Percentiles rank a stretch among this genome's conserved stretches.
Evolutionary conservation across 1,140 invertebrate genomes (phyloP).

Genomic region (Papilio aristodemus): DNA sequence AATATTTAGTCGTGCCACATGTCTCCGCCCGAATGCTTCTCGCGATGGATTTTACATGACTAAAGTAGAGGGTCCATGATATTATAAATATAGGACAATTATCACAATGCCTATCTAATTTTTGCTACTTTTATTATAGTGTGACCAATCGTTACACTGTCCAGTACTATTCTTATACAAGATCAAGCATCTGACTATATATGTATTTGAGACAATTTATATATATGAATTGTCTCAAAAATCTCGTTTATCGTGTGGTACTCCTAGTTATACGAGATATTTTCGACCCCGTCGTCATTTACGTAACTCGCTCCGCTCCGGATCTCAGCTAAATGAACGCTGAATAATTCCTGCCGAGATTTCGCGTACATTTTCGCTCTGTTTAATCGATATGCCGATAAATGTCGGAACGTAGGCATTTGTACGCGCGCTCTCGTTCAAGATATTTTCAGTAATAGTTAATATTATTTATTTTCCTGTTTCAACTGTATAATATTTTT

Average conservation of each 20-base stretch:
- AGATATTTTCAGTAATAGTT: constrained; percentile 1
- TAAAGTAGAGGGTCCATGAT: constrained; percentile 2
- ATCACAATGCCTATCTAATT: not conserved
- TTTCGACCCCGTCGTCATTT: not conserved
- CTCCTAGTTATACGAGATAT: constrained; percentile 17
- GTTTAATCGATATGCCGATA: constrained; percentile 30
- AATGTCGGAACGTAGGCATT: constrained; percentile 22
- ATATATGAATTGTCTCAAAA: not conserved
- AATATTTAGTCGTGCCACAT: not conserved
- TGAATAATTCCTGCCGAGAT: constrained; percentile 28
- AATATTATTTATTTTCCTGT: not conserved
- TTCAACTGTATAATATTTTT: not conserved
- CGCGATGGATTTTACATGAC: constrained; percentile 10
- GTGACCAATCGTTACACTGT: too few relatives aligned
- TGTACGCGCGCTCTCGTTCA: constrained; percentile 5
- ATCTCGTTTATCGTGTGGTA: not conserved
- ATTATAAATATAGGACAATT: not conserved
- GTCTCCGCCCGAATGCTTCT: not conserved
- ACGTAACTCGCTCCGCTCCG: not conserved
- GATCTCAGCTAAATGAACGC: constrained; percentile 28
- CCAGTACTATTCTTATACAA: too few relatives aligned
- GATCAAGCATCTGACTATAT: not conserved
- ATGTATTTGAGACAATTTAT: not conserved
- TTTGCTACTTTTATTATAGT: too few relatives aligned
- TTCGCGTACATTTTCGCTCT: constrained; percentile 27